These are phyloP conservation scores for Alces alces DNA, from an alignment of 2,113 vertebrate genomes.

Conservation along the genomic window DNA sequence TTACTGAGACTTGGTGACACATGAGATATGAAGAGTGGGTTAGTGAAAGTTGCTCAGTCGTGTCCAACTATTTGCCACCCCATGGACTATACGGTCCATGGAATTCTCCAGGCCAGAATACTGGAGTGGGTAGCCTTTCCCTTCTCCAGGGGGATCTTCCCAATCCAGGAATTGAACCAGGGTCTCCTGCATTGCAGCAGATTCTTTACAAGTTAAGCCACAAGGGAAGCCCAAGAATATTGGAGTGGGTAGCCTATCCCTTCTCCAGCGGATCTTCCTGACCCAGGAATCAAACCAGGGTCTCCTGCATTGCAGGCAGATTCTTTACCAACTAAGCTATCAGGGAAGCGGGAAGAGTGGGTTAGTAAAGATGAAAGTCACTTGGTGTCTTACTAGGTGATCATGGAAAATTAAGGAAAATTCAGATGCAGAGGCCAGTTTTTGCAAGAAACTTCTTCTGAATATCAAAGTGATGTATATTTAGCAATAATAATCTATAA, in stretches of 20 bases:
- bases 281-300: neutral
- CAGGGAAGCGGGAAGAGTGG: neutral
- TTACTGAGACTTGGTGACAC: too few species aligned
- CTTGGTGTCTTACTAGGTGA: neutral
- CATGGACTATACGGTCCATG: neutral
- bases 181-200: neutral
- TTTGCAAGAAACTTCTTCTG: neutral
- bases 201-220: neutral
- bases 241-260: neutral
- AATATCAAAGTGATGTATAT: neutral
- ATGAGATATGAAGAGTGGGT: neutral
- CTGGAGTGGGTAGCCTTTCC: neutral
- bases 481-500: neutral
- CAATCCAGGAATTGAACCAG: too few species aligned
- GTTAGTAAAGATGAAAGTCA: neutral
- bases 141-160: too few species aligned
- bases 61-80: neutral
- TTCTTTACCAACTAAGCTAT: neutral
- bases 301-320: neutral
- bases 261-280: fast-evolving
- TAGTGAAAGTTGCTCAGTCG: neutral
- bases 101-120: neutral
- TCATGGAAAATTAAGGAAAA: neutral
- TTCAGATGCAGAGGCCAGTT: neutral
- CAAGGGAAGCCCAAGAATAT: neutral